Evolutionary conservation across 2,797 vertebrate species (phyloP).

Genomic region (Dryobates pubescens): DNA sequence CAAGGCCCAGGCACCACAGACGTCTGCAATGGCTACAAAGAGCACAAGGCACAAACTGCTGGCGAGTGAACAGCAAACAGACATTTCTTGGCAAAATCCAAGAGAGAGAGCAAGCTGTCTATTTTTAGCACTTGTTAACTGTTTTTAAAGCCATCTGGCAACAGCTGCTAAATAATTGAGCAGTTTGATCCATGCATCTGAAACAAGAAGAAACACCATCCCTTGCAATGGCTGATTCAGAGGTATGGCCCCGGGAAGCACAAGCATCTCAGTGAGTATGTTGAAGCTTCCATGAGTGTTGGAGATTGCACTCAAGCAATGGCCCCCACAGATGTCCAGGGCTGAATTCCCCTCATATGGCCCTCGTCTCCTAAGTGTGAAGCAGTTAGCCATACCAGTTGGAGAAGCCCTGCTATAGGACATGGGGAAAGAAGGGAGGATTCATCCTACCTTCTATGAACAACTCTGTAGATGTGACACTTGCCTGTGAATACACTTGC

Average conservation of each 20-base stretch:
- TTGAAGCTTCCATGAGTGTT: not conserved
- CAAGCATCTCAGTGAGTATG: fast-evolving
- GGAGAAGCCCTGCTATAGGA: not conserved
- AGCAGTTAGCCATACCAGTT: fast-evolving
- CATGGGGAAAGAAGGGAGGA: not conserved
- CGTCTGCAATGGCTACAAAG: fast-evolving
- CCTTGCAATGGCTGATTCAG: not conserved
- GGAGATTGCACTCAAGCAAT: fast-evolving
- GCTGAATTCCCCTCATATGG: not conserved
- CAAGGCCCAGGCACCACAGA: fast-evolving
- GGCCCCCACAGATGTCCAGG: fast-evolving
- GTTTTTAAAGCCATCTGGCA: constrained; percentile 47
- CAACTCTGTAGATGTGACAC: not conserved
- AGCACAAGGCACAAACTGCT: not conserved
- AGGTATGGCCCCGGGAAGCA: not conserved
- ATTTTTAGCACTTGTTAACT: constrained; percentile 41
- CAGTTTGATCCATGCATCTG: constrained; percentile 12
- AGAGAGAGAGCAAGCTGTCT: not conserved
- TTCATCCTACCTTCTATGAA: not conserved
- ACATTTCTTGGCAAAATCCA: not conserved
- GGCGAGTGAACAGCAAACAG: not conserved
- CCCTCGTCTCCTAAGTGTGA: not conserved
- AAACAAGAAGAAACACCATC: not conserved
- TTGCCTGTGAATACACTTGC: fast-evolving
- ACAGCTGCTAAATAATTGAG: constrained; percentile 23